phyloP scores from a whole-genome alignment of 2,113 vertebrate genomes.

The Ctenomys sociabilis region DNA sequence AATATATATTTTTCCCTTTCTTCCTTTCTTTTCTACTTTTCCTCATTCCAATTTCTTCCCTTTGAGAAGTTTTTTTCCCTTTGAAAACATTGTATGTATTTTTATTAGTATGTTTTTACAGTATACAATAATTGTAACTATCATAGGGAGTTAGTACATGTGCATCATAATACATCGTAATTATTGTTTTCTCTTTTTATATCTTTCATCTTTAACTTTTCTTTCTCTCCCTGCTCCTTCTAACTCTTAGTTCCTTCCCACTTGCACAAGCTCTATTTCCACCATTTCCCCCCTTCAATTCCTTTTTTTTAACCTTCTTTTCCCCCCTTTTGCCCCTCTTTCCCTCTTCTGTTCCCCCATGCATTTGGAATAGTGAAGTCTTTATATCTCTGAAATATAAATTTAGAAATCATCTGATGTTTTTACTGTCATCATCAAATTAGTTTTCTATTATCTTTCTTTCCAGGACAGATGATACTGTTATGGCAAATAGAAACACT shows the following conservation, averaged over 20 bases:
- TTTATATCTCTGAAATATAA: constrained; percentile 8
- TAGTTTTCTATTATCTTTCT: not conserved
- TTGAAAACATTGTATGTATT: not conserved
- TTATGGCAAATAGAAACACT: not conserved
- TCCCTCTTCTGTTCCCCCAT: not conserved
- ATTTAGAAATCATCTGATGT: not conserved
- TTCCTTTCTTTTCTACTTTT: too few species aligned
- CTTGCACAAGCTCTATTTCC: not conserved
- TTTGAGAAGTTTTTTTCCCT: not conserved
- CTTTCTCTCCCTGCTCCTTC: not conserved
- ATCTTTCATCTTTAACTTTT: not conserved
- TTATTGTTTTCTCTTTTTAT: not conserved
- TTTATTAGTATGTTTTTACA: not conserved
- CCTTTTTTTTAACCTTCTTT: not conserved
- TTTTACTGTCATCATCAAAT: not conserved
- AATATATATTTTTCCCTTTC: too few species aligned
- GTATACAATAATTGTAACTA: not conserved
- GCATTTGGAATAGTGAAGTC: not conserved
- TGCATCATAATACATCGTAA: not conserved
- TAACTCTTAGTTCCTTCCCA: not conserved
- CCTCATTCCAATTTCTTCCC: not conserved
- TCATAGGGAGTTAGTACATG: not conserved
- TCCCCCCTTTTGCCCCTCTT: not conserved
- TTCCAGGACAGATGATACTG: not conserved
- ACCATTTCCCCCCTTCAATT: not conserved